Base-by-base conservation (phyloP, 2,888 invertebrate genomes). In the Trissoscelio sp. region DNA sequence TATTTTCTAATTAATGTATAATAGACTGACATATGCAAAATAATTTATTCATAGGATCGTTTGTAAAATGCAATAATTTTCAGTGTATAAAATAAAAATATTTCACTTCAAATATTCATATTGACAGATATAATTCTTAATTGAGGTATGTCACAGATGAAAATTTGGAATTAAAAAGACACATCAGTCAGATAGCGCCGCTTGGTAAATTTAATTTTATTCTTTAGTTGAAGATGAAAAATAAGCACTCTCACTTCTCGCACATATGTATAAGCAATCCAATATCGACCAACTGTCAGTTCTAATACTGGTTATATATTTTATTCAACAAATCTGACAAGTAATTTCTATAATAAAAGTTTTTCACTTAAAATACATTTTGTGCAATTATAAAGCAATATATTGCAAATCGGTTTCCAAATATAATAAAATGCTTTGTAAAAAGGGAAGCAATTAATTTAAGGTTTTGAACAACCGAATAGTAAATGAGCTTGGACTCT, bases 401-500 rank as follows among this genome's bases (percentile, higher is more conserved):
- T 2, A 9, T 34, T 9, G 7, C 34, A 34, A 34, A 34, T 34
- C 3, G 7, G 6, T 24, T 24, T 24, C 3, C 24, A 24, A 24
- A 24, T 34, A 7, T 9, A 34, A 34, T 34, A 34, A 34, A 34
- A 11, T 42, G 14, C 14, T 7, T 12, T 44, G 12, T 7, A 46
- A 22, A 51, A 14, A 7, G 34, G 34, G 14, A 51, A 46, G 20
- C 46, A 46, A 46, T 46, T 22, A 46, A 11, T 46, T 22, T 22
- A n/a, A 51, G 78, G 83, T 46, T 24, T 24, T 14, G 60, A 57
- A 57, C 72, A 60, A 66, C 74, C 73, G 81, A 62, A 79, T 85
- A 81, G 84, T 85, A 86, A 88, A 88, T 86, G 86, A 85, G 87
- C 86, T 87, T 84, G 81, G 83, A 69, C 58, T 81, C 81, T 85